Percentiles rank a stretch among this genome's conserved stretches.
These are phyloP conservation scores for Caranx melampygus DNA, from an alignment of 2,113 vertebrate species.

Conservation along the genomic window DNA sequence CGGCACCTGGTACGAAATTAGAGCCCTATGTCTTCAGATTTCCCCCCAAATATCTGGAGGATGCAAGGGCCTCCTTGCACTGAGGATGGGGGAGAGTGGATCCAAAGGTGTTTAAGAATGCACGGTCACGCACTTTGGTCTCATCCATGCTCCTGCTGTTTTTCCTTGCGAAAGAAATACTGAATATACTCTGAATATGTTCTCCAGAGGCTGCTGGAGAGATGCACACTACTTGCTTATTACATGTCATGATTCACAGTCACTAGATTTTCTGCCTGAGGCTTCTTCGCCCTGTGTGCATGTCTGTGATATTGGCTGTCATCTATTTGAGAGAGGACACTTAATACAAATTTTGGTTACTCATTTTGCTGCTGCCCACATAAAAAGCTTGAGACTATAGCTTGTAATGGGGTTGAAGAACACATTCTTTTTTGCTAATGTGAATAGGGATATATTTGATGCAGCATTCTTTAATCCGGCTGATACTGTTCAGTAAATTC, in stretches of 20 bases:
- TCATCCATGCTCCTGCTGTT: background rate
- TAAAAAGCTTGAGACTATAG: background rate
- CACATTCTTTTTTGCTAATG: background rate
- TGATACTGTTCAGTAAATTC: background rate
- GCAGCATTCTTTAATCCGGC: background rate
- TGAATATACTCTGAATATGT: background rate
- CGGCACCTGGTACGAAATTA: too few species aligned
- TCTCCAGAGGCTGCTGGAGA: background rate
- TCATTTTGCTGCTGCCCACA: background rate
- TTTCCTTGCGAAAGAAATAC: background rate
- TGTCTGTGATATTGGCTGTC: background rate
- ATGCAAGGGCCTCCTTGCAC: too few species aligned
- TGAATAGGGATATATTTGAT: background rate
- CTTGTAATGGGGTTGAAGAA: background rate
- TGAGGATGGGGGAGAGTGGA: too few species aligned
- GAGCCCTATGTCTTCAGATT: too few species aligned
- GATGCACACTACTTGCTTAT: background rate
- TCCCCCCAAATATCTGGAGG: too few species aligned
- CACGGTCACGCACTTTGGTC: background rate
- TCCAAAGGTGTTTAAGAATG: too few species aligned
- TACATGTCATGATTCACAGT: conserved; percentile 11
- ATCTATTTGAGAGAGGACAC: background rate
- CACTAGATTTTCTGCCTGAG: background rate
- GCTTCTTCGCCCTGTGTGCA: background rate
- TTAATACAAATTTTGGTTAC: background rate